Evolutionary conservation across 2,113 vertebrate species (phyloP), one percentile per base, ranked within the genome.

Genomic region (Nibea albiflora): DNA sequence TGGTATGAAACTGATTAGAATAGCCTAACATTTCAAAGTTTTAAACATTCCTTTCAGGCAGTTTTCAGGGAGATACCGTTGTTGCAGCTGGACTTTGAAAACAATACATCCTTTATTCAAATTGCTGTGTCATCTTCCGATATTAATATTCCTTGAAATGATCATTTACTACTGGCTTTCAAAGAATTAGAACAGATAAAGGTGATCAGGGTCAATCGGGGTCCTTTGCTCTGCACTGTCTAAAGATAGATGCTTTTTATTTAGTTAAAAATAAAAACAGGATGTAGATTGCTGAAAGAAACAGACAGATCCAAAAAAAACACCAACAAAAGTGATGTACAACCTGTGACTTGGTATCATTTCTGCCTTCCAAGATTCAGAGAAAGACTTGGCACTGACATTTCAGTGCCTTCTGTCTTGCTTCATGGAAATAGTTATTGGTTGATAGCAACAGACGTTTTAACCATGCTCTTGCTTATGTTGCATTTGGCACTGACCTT

Each of bases 11-110:
- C 31, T 78, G 73, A 83, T 65, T 68, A 67, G 31, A 83, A 73
- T 5, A 39, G 49, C 52, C 28, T 81, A 54, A 1, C 0, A 70
- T 85, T 75, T 80, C 78, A 83, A 78, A 56, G 58, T 65, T 74
- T 65, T 3, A 44, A 66, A 78, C 64, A 89, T 89, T 90, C 76
- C 85, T 31, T 15, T 3, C 24, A 58, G 35, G 35, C 7, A 39
- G 15, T 58, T 71, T 83, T 75, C 16, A 50, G 24, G 15, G 53
- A 60, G 35, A 19, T 20, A 4, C 35, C 58, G 46, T 14, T 14
- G 3, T 63, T 88, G 86, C 90, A 92, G 88, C 88, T 93, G 91
- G 63, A 11, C 69, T 71, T 77, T 50, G 42, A 63, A 88, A 87
- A 93, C 91, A 94, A 88, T 89, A 50, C 56, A 2, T 42, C 68